Evolutionary conservation across 2,888 invertebrate species (phyloP), one percentile per base, ranked within the genome.

Genomic region (Callyntrura guangdongensis): DNA sequence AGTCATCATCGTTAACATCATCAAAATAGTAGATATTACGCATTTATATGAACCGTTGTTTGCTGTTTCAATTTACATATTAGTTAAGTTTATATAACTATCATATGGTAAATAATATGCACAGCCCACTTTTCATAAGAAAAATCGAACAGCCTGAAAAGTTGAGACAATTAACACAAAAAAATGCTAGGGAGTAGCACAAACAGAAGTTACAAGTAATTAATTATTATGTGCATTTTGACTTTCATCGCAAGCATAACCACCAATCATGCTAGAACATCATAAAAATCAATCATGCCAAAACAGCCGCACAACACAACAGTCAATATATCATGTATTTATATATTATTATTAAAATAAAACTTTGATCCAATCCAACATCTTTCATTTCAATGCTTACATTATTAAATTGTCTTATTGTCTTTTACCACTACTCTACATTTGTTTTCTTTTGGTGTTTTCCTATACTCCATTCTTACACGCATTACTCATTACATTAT

Each of bases 131-230:
- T n/a, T n/a, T n/a, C n/a, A n/a, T n/a, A n/a, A n/a, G n/a, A n/a
- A n/a, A n/a, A n/a, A n/a, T n/a, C n/a, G n/a, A n/a, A 8, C 11
- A 47, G 47, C 47, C 5, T 47, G 11, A 5, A 47, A 47, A 47
- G 47, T 5, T 47, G 47, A 47, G 5, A 47, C 11, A 11, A 47
- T 47, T 47, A 8, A 5, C 47, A 47, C 5, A 47, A 47, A 47
- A 47, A 11, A 8, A 47, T 47, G 47, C 25, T 3, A 56, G 22
- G 25, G 56, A 77, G 53, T 77, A 77, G 77, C 77, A 17, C n/a
- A 61, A 4, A 81, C 81, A 82, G 81, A 61, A 82, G 81, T 61
- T 12, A 2, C 14, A 36, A 82, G 36, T 20, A 61, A 82, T 61
- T 61, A n/a, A n/a, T n/a, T 45, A 45, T 59, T 77, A 74, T 77